These are phyloP conservation scores for Cecropterus lyciades DNA, from an alignment of 1,140 invertebrate genomes.

Conservation along the genomic window DNA sequence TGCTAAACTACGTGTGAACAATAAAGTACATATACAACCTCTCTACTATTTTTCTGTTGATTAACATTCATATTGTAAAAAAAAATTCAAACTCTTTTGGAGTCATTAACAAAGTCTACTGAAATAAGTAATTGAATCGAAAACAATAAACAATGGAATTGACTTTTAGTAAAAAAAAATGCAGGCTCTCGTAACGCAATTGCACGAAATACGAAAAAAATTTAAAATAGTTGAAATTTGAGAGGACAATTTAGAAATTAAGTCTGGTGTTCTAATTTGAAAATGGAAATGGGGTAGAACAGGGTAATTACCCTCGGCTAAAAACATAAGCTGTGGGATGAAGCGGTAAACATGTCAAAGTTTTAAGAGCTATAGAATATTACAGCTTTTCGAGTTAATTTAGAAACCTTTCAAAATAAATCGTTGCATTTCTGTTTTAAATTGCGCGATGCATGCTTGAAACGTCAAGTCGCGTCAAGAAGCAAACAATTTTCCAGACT, in stretches of 20 bases:
- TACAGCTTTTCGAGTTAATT: neutral
- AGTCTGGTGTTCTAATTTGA: neutral
- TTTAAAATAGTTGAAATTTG: neutral
- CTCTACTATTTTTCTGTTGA: no score
- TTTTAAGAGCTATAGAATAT: conserved; percentile 9
- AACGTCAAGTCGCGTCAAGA: no score
- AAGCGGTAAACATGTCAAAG: conserved; percentile 10
- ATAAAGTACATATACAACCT: no score
- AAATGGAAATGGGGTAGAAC: conserved; percentile 1
- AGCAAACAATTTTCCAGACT: no score
- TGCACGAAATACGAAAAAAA: neutral
- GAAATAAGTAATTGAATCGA: no score
- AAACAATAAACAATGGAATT: no score
- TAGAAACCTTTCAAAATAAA: neutral
- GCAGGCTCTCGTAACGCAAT: no score
- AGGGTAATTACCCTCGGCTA: conserved; percentile 5
- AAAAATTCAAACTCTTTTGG: no score
- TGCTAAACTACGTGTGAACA: no score
- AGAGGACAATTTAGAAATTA: neutral
- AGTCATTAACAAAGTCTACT: no score
- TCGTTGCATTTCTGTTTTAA: neutral
- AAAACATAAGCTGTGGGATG: conserved; percentile 3
- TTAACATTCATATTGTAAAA: no score
- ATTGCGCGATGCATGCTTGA: neutral
- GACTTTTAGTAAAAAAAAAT: no score